A percentile compares a stretch with the other conserved stretches of the same genome.
phyloP scores from a whole-genome alignment of 2,888 invertebrate species.

The Adela reaumurella region DNA sequence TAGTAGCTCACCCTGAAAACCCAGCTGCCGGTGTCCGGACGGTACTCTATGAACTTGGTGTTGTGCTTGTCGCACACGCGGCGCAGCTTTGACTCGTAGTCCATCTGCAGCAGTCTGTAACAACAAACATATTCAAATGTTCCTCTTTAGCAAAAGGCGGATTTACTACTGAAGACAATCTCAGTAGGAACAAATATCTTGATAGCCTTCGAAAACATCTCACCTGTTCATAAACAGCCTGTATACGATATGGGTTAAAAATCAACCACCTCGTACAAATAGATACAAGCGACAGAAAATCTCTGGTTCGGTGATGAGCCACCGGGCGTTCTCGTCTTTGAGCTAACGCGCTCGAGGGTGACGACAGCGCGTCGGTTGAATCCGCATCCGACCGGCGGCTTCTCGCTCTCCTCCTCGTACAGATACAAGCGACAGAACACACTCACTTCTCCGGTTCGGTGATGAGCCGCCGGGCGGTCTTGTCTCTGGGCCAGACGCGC shows the following conservation, averaged over 20 bases:
- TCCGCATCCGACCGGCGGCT: slow-evolving; percentile 84
- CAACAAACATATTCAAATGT: slow-evolving; percentile 48
- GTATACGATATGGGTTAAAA: too few relatives aligned
- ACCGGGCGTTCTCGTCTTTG: slow-evolving; percentile 74
- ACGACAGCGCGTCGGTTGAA: slow-evolving; percentile 89
- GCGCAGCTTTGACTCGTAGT: slow-evolving; percentile 82
- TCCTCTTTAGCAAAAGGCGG: too few relatives aligned
- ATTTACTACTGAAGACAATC: too few relatives aligned
- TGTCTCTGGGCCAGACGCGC: slow-evolving; percentile 87
- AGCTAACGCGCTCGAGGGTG: slow-evolving; percentile 93
- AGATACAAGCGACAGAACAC: too few relatives aligned
- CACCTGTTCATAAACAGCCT: slow-evolving; percentile 93
- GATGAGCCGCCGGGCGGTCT: slow-evolving; percentile 73
- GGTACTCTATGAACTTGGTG: slow-evolving; percentile 90
- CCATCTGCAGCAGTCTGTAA: slow-evolving; percentile 65
- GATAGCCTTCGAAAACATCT: slow-evolving; percentile 88
- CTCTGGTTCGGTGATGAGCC: slow-evolving; percentile 77
- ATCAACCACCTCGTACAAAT: too few relatives aligned
- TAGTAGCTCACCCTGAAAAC: slow-evolving; percentile 71
- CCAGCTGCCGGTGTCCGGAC: slow-evolving; percentile 96
- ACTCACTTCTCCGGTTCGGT: slow-evolving; percentile 67
- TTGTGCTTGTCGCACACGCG: slow-evolving; percentile 81
- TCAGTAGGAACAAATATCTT: too few relatives aligned
- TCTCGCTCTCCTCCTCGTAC: slow-evolving; percentile 86
- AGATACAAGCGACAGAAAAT: slow-evolving; percentile 37